Evolutionary conservation across 2,888 invertebrate genomes (phyloP), one percentile per base, ranked within the genome.

Genomic region (Cantharis rufa): DNA sequence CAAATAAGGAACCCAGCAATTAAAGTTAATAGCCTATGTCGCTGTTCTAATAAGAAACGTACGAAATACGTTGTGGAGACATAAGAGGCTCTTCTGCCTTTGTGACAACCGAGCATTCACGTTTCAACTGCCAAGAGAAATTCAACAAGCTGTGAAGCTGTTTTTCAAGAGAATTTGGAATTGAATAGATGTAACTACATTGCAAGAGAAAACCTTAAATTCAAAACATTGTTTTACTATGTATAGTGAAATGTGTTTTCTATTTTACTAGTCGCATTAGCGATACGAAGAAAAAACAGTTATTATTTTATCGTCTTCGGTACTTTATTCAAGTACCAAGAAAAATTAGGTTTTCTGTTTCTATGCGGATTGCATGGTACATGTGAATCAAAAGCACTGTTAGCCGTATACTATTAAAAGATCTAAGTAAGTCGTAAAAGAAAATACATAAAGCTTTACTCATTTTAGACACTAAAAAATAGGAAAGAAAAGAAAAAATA

Each of bases 391-490:
- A 80, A 74, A 66, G 79, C 76, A 82, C 80, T 82, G 84, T 84
- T 84, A 85, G 84, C 84, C 83, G 81, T 80, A 80, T n/a, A 82
- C 84, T 84, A 85, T 86, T 86, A 86, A 86, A 48, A 48, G 84
- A 80, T 81, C 83, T 83, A 84, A 86, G 85, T 84, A 84, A 84
- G 84, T 83, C 83, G 83, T 86, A 86, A 86, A 86, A 84, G 83
- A 82, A 82, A 84, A 84, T 84, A 84, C 85, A 86, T 86, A 85
- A 86, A 85, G 85, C 83, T 85, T 84, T 84, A 85, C 85, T 84
- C 84, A 85, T 84, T 85, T 83, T 82, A 83, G 84, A 85, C 84
- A 85, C 86, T 85, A 85, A 85, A 85, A 85, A 83, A 82, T 81
- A 83, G 81, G 80, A 80, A 81, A 82, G 80, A 81, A 78, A 80